Evolutionary conservation across 2,113 vertebrate species (phyloP).

Genomic region (Peromyscus californicus): DNA sequence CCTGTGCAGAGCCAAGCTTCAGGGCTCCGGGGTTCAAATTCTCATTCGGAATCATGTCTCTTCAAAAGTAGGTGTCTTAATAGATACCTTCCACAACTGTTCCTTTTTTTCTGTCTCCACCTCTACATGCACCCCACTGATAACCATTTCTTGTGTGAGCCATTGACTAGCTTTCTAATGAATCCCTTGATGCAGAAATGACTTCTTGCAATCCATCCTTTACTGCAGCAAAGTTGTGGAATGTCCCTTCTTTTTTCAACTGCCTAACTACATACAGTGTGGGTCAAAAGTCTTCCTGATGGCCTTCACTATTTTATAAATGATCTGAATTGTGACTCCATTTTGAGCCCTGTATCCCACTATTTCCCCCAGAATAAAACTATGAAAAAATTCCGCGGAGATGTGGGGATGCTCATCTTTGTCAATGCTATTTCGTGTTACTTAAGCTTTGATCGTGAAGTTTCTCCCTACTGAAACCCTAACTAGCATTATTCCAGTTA

Average conservation of each 20-base stretch:
- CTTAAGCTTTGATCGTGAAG: background rate
- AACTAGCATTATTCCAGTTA: background rate
- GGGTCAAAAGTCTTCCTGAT: background rate
- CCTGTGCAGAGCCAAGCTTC: background rate
- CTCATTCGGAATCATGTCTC: background rate
- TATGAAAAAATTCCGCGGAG: background rate
- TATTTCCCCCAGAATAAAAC: background rate
- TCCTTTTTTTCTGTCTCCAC: background rate
- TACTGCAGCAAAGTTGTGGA: background rate
- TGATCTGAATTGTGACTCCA: background rate
- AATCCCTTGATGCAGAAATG: background rate
- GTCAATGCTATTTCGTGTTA: background rate
- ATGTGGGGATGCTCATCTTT: background rate
- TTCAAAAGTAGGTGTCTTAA: background rate
- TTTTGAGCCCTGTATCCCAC: background rate
- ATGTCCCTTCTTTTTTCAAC: background rate
- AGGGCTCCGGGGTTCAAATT: background rate
- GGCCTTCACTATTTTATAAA: background rate
- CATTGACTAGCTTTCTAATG: background rate
- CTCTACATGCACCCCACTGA: background rate
- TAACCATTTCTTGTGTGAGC: background rate
- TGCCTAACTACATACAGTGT: background rate
- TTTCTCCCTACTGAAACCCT: background rate
- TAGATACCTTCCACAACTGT: background rate
- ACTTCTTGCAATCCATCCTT: background rate